A percentile compares a stretch with the other conserved stretches of the same genome.
Evolutionary conservation across 2,888 invertebrate species (phyloP).

Genomic region (Protonemura montana): DNA sequence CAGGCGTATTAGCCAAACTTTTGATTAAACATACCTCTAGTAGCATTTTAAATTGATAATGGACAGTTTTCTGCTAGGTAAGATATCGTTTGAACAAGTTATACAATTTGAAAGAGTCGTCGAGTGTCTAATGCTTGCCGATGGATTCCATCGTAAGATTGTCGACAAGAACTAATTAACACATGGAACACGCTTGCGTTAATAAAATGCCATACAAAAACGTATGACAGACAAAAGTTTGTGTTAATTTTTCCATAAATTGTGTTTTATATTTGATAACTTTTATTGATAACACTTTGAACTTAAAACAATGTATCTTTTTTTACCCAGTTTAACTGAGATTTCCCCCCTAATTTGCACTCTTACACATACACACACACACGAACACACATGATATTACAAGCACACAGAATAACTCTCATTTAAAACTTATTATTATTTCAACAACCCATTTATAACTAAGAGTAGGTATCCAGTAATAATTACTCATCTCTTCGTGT

Average conservation of each 20-base stretch:
- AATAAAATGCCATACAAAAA: not conserved
- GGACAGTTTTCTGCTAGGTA: not conserved
- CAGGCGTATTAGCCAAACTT: not conserved
- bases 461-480: not conserved
- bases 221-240: not conserved
- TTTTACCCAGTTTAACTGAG: not conserved
- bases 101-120: not conserved
- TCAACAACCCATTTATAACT: not conserved
- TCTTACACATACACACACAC: not conserved
- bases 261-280: not conserved
- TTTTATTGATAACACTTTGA: not conserved
- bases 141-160: not conserved
- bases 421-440: not conserved
- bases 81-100: not conserved
- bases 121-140: not conserved
- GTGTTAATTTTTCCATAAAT: not conserved
- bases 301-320: not conserved
- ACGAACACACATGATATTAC: not conserved
- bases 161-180: not conserved
- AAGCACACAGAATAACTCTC: not conserved
- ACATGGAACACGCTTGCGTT: not conserved
- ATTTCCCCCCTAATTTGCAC: not conserved
- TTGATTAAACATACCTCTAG: not conserved
- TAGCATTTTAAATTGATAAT: not conserved
- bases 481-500: slow-evolving; percentile 18